These are phyloP conservation scores for Sesamia nonagrioides DNA, from an alignment of 1,140 invertebrate species.

Conservation along the genomic window DNA sequence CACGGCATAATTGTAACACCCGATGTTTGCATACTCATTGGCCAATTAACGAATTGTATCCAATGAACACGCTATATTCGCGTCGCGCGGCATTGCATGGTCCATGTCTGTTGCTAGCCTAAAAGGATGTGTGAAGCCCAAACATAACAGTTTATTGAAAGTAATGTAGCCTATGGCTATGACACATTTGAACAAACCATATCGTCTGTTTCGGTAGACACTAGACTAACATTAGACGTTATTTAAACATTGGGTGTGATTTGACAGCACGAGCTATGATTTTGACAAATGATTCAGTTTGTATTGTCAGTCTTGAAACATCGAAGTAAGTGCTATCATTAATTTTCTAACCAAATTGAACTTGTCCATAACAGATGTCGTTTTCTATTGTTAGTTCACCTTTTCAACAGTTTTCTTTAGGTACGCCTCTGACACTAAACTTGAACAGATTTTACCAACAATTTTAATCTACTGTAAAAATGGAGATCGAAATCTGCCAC, in stretches of 20 bases:
- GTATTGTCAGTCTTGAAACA: not conserved
- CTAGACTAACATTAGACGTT: conserved; percentile 3
- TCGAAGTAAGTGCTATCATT: not conserved
- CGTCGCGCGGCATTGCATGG: not conserved
- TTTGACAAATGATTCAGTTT: conserved; percentile 31
- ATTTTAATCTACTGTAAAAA: not conserved
- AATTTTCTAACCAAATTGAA: conserved; percentile 7
- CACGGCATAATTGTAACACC: not conserved
- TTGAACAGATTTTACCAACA: not conserved
- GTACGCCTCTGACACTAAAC: no score
- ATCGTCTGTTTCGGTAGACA: not conserved
- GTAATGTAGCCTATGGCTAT: conserved; percentile 15
- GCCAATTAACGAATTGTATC: not conserved
- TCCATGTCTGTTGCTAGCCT: conserved; percentile 5
- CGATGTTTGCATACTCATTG: conserved; percentile 3
- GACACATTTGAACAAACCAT: not conserved
- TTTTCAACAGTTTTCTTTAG: not conserved
- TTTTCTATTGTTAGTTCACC: not conserved
- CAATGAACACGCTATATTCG: conserved; percentile 18
- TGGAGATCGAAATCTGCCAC: not conserved
- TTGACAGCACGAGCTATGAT: conserved; percentile 12
- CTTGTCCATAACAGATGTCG: not conserved
- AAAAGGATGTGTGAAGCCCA: conserved; percentile 7
- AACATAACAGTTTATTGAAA: conserved; percentile 44
- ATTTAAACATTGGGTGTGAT: conserved; percentile 4